phyloP scores from a whole-genome alignment of 2,797 vertebrate genomes.

The Chanos chanos region DNA sequence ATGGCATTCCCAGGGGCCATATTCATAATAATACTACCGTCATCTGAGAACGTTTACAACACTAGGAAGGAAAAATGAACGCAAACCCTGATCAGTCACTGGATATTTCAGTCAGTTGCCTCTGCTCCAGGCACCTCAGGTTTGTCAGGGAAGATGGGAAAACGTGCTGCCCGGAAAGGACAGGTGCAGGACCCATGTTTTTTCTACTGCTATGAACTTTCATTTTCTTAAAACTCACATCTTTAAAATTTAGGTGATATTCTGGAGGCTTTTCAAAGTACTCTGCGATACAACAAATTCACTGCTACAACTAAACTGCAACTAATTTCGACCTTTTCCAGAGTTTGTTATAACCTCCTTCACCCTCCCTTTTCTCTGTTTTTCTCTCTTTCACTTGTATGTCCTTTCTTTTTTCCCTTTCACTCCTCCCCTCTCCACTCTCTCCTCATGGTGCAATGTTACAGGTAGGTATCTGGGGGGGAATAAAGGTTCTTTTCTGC shows the following conservation, averaged over 20 bases:
- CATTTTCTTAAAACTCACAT: too few relatives aligned
- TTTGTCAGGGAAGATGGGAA: too few relatives aligned
- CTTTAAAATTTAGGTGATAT: too few relatives aligned
- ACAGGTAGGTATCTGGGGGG: conserved; percentile 74
- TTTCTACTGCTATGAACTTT: too few relatives aligned
- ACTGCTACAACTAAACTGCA: not conserved
- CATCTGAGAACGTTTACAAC: conserved; percentile 43
- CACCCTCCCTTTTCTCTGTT: conserved; percentile 26
- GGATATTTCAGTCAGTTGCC: conserved; percentile 14
- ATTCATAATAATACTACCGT: conserved; percentile 37
- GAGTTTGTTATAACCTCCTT: conserved; percentile 8
- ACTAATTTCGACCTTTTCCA: not conserved
- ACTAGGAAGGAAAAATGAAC: conserved; percentile 32
- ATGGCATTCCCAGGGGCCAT: conserved; percentile 41
- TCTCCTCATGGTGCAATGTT: conserved; percentile 65
- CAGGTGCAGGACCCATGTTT: too few relatives aligned
- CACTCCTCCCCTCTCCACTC: conserved; percentile 38
- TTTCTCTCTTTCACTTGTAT: conserved; percentile 49
- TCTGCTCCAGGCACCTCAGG: conserved; percentile 6
- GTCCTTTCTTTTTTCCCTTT: conserved; percentile 59
- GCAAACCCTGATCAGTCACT: conserved; percentile 11
- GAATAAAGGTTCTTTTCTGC: conserved; percentile 77
- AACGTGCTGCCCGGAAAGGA: too few relatives aligned
- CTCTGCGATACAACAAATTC: not conserved
- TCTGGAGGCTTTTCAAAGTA: too few relatives aligned